Conservation (phyloP, 30 jellyfish, hydroid and myxozoan genomes). For the Hydractinia echinata region DNA sequence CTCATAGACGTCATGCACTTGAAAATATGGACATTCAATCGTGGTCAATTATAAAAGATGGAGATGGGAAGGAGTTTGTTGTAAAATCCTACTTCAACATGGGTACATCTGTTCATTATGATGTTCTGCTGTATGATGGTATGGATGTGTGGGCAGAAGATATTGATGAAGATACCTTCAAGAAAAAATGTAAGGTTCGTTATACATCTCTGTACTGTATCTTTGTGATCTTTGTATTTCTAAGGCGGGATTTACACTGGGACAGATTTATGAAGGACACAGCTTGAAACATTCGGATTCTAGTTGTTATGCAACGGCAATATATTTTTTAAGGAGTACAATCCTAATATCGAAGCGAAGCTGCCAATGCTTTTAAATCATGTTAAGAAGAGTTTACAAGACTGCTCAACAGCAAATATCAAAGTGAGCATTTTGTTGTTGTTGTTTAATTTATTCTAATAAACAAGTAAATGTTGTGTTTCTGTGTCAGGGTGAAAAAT, state of each 20-base stretch:
- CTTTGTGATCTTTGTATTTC: neutral
- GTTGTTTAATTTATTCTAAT: no score
- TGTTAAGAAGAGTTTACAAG: neutral
- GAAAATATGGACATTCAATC: neutral
- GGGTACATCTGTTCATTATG: neutral
- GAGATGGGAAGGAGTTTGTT: neutral
- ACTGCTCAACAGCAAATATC: no score
- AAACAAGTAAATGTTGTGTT: no score
- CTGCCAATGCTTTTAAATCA: neutral
- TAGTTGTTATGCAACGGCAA: no score
- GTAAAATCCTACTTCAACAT: conserved; percentile 1
- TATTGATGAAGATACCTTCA: neutral
- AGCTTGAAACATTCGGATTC: no score
- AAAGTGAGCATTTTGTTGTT: no score
- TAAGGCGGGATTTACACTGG: neutral
- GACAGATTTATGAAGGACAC: no score
- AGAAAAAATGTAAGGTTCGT: conserved; percentile 18
- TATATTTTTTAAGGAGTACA: neutral
- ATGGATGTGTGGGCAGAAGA: neutral
- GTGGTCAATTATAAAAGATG: neutral
- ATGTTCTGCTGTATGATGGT: neutral
- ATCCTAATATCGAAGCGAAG: conserved; percentile 22
- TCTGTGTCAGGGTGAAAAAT: no score
- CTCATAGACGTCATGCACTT: neutral
- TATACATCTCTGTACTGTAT: neutral